Evolutionary conservation across 2,113 vertebrate genomes (phyloP).

Genomic region (Rhabdornis inornatus): DNA sequence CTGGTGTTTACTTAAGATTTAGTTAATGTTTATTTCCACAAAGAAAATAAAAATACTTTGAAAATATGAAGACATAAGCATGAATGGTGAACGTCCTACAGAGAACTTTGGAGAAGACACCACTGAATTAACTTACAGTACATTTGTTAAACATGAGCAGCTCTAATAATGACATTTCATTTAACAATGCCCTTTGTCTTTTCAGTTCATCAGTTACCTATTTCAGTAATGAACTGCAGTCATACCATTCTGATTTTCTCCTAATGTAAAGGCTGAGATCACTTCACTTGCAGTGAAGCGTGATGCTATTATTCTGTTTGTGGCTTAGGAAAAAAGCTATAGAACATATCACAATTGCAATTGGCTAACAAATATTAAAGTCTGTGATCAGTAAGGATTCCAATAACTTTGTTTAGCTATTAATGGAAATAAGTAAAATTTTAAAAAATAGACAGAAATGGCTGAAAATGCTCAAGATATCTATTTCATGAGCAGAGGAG

Average conservation of each 20-base stretch:
- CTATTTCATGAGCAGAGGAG: conserved; percentile 58
- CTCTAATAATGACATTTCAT: conserved; percentile 88
- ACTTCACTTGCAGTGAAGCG: conserved; percentile 80
- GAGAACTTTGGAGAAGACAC: conserved; percentile 79
- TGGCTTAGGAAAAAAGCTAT: conserved; percentile 76
- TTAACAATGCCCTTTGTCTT: conserved; percentile 87
- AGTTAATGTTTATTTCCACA: neutral
- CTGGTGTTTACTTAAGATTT: neutral
- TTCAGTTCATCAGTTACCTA: conserved; percentile 86
- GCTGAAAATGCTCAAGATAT: conserved; percentile 14
- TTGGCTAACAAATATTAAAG: conserved; percentile 73
- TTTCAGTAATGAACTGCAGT: conserved; percentile 85
- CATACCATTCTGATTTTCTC: conserved; percentile 81
- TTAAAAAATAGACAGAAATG: neutral
- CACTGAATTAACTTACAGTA: conserved; percentile 83
- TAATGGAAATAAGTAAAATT: conserved; percentile 52
- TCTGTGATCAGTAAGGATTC: conserved; percentile 52
- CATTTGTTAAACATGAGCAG: conserved; percentile 85
- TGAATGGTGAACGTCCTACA: conserved; percentile 59
- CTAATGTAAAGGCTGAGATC: conserved; percentile 84
- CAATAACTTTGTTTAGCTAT: conserved; percentile 64
- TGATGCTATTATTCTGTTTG: conserved; percentile 83
- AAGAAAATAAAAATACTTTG: conserved; percentile 41
- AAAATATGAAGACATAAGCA: conserved; percentile 26
- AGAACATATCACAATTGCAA: conserved; percentile 75